Base-by-base conservation (phyloP, 53 echinoderm and acorn worm genomes). In the Echinometra lucunter region DNA sequence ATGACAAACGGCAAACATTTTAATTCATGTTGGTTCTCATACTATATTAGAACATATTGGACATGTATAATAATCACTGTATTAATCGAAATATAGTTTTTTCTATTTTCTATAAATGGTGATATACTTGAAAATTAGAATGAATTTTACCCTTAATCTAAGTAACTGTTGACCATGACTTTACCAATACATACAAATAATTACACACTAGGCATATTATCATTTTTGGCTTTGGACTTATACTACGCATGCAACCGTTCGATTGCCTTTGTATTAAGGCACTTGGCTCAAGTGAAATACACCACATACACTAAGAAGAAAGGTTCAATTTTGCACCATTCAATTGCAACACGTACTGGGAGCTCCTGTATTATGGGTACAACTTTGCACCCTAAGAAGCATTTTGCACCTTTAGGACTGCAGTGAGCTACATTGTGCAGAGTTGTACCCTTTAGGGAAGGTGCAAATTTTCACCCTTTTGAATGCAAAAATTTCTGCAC, bases 1-100 rank as follows among this genome's bases (percentile, higher is more conserved):
- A 42, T 42, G 42, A 78, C 42, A 40, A 78, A 78, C 78, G 38
- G 78, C 78, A 78, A 19, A 78, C 78, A 78, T 30, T 72, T 37
- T 38, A 40, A 78, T 5, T 18, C 19, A 78, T 18, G 18, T 78
- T 40, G 2, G 19, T 38, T 40, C 2, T 34, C 78, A 78, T n/a
- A n/a, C n/a, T n/a, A n/a, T n/a, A n/a, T n/a, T n/a, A n/a, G n/a
- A n/a, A n/a, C n/a, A n/a, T n/a, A n/a, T n/a, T n/a, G n/a, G n/a
- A n/a, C n/a, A n/a, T n/a, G n/a, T n/a, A n/a, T n/a, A 78, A 78
- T 7, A 21, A 69, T 69, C 30, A 69, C 32, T 9, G 30, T 34
- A 32, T 32, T 69, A 32, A 15, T 32, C 69, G 1, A 10, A 32
- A 2, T 4, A 69, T 9, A 72, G 30, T 7, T 70, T 28, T 10